phyloP scores from a whole-genome alignment of 2,797 vertebrate species.

The Lepilemur septentrionalis region DNA sequence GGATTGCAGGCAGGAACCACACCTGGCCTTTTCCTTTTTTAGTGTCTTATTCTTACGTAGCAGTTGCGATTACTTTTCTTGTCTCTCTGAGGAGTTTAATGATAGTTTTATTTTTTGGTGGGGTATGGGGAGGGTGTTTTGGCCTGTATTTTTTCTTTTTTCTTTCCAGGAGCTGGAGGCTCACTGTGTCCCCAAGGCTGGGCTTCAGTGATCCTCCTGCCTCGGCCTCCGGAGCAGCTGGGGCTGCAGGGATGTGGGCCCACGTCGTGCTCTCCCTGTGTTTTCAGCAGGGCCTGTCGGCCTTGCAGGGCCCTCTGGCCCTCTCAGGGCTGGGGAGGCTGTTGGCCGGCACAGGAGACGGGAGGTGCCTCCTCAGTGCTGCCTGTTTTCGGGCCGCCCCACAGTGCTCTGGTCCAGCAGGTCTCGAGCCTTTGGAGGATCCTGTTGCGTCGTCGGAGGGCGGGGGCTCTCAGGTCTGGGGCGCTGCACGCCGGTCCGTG shows the following conservation, averaged over 20 bases:
- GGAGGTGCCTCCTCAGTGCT: neutral
- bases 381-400: neutral
- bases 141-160: neutral
- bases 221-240: neutral
- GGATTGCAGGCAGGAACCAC: neutral
- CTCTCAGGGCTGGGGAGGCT: neutral
- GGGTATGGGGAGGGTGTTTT: neutral
- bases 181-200: neutral
- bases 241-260: neutral
- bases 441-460: neutral
- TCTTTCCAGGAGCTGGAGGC: neutral
- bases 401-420: no score
- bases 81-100: neutral
- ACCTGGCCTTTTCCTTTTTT: neutral
- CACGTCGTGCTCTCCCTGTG: neutral
- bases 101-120: neutral
- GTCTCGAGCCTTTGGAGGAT: neutral
- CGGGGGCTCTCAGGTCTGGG: neutral
- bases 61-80: neutral
- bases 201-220: neutral
- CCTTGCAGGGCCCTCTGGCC: neutral
- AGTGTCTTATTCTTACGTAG: neutral
- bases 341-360: neutral
- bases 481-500: neutral
- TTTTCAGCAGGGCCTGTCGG: neutral